phyloP scores from a whole-genome alignment of 2,797 vertebrate genomes.

The Botia kubotai region DNA sequence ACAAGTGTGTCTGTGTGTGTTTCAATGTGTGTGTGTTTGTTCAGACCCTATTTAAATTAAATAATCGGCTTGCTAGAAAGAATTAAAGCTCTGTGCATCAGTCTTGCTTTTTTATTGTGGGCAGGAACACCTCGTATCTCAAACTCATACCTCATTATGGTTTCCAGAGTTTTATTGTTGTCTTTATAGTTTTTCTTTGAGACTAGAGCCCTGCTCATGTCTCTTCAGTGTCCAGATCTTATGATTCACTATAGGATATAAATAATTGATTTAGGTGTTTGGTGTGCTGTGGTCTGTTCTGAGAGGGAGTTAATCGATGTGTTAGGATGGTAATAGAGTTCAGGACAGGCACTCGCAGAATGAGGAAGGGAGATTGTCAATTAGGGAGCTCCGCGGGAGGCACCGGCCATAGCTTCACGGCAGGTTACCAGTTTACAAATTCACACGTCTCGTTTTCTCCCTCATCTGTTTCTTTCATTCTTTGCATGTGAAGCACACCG shows the following conservation, averaged over 20 bases:
- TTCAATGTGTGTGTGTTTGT: conserved; percentile 26
- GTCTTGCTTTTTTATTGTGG: not conserved
- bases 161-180: not conserved
- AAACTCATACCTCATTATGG: conserved; percentile 3
- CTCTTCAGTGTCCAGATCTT: conserved; percentile 1
- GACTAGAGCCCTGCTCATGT: not conserved
- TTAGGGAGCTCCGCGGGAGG: conserved; percentile 62
- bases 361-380: conserved; percentile 59
- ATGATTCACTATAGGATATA: conserved; percentile 59
- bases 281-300: conserved; percentile 34
- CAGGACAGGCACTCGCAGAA: conserved; percentile 57
- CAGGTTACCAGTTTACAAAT: conserved; percentile 39
- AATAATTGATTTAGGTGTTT: conserved; percentile 51
- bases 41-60: conserved; percentile 37
- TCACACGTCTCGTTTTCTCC: not conserved
- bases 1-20: too few species aligned
- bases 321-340: conserved; percentile 68
- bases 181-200: conserved; percentile 5
- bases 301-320: conserved; percentile 65
- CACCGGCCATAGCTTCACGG: conserved; percentile 21
- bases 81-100: conserved; percentile 20
- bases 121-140: not conserved
- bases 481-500: not conserved
- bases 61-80: conserved; percentile 60
- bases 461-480: not conserved